Conservation (phyloP, 2,888 invertebrate genomes). For the Litoditis marina region DNA sequence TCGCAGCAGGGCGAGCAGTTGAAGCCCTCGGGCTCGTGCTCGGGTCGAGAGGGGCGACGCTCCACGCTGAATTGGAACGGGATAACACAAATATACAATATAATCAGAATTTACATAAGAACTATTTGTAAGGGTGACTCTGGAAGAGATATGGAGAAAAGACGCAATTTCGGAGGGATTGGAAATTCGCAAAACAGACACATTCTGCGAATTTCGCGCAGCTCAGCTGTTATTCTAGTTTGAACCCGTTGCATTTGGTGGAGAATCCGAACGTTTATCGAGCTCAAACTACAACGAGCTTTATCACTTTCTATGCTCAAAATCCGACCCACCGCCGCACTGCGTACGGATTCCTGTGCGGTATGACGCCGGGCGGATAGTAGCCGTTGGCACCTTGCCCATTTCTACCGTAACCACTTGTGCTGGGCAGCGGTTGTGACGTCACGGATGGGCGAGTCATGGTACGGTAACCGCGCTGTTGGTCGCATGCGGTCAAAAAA, state of each 20-base stretch:
- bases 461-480: background rate
- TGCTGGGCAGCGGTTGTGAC: conserved; percentile 1
- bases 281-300: too few species aligned
- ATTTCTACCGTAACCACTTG: background rate
- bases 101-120: too few species aligned
- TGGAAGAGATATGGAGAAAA: background rate
- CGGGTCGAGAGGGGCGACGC: conserved; percentile 15
- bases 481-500: conserved; percentile 9
- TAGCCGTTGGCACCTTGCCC: conserved; percentile 2
- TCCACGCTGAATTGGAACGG: too few species aligned
- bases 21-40: conserved; percentile 42
- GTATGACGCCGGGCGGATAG: conserved; percentile 9
- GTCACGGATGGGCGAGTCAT: background rate
- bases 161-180: too few species aligned
- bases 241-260: too few species aligned
- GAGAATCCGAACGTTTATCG: too few species aligned
- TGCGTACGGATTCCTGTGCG: conserved; percentile 13
- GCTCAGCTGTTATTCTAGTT: too few species aligned
- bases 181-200: too few species aligned
- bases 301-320: background rate
- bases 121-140: too few species aligned
- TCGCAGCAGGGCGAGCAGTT: conserved; percentile 55
- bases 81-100: too few species aligned
- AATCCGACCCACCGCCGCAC: background rate
- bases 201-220: too few species aligned